A percentile compares a stretch with the other conserved stretches of the same genome.
These are phyloP conservation scores for Microctonus brassicae DNA, from an alignment of 2,888 invertebrate species.

Conservation along the genomic window DNA sequence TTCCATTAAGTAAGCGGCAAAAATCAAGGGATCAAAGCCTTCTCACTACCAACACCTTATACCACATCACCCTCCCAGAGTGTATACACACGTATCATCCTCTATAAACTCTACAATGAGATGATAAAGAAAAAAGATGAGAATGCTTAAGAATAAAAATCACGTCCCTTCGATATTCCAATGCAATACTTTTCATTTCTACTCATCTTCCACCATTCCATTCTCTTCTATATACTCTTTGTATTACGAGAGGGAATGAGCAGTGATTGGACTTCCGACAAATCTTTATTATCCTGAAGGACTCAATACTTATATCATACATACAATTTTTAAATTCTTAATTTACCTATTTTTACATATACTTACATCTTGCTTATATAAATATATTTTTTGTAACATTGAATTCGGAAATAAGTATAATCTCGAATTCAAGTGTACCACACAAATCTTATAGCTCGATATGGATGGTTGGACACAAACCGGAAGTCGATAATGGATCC, in stretches of 20 bases:
- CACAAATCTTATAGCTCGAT: constrained; percentile 64
- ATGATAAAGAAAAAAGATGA: constrained; percentile 12
- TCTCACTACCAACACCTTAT: not conserved
- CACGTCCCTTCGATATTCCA: constrained; percentile 31
- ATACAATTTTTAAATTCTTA: not conserved
- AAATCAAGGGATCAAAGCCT: constrained; percentile 28
- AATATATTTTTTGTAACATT: not conserved
- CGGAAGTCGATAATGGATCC: constrained; percentile 67
- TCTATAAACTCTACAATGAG: not conserved
- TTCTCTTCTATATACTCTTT: not conserved
- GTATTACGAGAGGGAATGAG: not conserved
- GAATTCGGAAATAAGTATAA: not conserved
- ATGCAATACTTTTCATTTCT: constrained; percentile 9
- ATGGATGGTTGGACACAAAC: constrained; percentile 60
- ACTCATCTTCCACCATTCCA: not conserved
- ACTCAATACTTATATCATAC: too few species aligned
- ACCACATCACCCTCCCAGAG: not conserved
- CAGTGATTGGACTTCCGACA: constrained; percentile 31
- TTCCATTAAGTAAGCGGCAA: constrained; percentile 30
- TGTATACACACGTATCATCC: not conserved
- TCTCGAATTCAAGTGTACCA: constrained; percentile 34
- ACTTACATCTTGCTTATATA: too few species aligned
- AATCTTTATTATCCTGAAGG: constrained; percentile 31
- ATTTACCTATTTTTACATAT: constrained; percentile 1
- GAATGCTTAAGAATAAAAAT: constrained; percentile 34